Conservation (phyloP, 2,797 vertebrate species). For the Novumbra hubbsi region DNA sequence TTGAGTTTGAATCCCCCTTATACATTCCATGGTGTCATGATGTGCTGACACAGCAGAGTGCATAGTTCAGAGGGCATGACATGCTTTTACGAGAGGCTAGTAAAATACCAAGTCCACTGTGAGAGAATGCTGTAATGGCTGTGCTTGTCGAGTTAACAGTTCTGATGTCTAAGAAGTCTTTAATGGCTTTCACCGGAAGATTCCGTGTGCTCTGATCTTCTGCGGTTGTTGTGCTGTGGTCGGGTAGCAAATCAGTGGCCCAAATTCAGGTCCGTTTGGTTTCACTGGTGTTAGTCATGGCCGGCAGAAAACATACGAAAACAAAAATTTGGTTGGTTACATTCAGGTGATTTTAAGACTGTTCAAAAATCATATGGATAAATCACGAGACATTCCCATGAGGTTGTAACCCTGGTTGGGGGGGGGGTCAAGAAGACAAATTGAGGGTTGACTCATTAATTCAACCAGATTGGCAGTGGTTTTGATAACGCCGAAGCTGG, state of each 20-base stretch:
- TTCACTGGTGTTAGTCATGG: conserved; percentile 1
- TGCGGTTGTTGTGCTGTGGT: not conserved
- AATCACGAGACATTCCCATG: conserved; percentile 76
- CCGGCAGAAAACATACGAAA: conserved; percentile 40
- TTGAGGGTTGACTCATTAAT: too few relatives aligned
- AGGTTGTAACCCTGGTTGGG: conserved; percentile 22
- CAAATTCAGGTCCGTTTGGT: not conserved
- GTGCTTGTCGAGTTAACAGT: conserved; percentile 59
- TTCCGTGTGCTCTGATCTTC: conserved; percentile 49
- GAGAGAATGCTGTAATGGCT: not conserved
- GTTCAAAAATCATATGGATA: conserved; percentile 60
- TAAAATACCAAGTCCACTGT: conserved; percentile 44
- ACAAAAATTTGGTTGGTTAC: conserved; percentile 64
- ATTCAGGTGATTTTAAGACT: conserved; percentile 74
- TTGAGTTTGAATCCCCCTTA: conserved; percentile 6
- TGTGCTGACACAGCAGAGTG: conserved; percentile 3
- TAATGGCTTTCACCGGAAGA: conserved; percentile 69
- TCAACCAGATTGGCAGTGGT: too few relatives aligned
- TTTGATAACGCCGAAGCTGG: too few relatives aligned
- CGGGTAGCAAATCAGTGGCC: not conserved
- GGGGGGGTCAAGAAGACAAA: not conserved
- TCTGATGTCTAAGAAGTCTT: conserved; percentile 54
- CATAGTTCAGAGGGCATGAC: not conserved
- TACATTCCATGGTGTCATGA: conserved; percentile 75
- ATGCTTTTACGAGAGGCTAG: not conserved